Conservation (phyloP, 30 jellyfish, hydroid and myxozoan genomes). For the Pelagia noctiluca region DNA sequence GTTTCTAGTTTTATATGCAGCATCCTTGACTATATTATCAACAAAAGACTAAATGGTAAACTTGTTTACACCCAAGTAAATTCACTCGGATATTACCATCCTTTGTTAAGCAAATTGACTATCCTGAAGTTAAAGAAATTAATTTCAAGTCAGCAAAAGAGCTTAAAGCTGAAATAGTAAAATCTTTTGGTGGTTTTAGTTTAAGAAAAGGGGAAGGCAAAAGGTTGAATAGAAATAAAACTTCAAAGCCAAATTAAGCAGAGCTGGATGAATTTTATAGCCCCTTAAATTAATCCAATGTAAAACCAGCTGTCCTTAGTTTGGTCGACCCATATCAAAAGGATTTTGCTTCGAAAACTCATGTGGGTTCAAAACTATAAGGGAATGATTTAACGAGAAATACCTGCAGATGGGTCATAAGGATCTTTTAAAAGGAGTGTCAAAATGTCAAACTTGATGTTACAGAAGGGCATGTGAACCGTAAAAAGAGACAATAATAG, state of each 20-base stretch:
- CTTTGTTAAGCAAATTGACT: no score
- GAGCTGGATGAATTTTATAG: not conserved
- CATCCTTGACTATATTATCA: not conserved
- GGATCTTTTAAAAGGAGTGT: not conserved
- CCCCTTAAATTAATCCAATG: not conserved
- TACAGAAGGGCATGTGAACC: not conserved
- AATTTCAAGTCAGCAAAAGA: constrained; percentile 17
- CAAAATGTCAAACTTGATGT: no score
- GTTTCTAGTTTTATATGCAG: not conserved
- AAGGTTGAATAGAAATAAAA: not conserved
- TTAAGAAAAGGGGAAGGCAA: not conserved
- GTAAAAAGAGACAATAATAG: no score
- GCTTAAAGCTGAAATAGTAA: no score
- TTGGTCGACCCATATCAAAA: constrained; percentile 8
- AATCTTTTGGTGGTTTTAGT: not conserved
- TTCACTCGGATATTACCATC: no score
- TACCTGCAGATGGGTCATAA: not conserved
- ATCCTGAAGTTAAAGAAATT: constrained; percentile 8
- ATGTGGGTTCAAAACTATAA: not conserved
- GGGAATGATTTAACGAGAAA: constrained; percentile 4
- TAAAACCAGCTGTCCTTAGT: constrained; percentile 18
- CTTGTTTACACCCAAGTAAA: no score
- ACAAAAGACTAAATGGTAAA: no score
- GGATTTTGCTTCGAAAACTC: no score
- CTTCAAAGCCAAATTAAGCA: not conserved